Evolutionary conservation across 2,888 invertebrate genomes (phyloP).

Genomic region (Mycalesis mineus): DNA sequence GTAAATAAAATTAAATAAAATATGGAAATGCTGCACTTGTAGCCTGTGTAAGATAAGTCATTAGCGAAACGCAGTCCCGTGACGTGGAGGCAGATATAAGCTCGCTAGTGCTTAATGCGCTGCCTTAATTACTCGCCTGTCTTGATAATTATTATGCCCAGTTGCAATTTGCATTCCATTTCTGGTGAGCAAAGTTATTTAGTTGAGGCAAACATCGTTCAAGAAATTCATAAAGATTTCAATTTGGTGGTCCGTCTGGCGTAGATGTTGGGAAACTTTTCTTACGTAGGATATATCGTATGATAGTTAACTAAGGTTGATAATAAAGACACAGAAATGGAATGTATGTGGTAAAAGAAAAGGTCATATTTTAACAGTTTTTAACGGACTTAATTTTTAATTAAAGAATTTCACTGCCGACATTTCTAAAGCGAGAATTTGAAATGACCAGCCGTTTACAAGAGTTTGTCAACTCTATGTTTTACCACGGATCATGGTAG

Average conservation of each 20-base stretch:
- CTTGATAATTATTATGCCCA: constrained; percentile 14
- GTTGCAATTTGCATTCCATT: constrained; percentile 10
- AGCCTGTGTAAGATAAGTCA: constrained; percentile 2
- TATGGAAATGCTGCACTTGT: constrained; percentile 2
- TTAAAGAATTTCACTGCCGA: too few relatives aligned
- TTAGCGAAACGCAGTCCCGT: constrained; percentile 7
- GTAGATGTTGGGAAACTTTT: too few relatives aligned
- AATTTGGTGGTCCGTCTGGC: background rate
- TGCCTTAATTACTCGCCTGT: constrained; percentile 12
- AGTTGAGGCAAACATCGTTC: background rate
- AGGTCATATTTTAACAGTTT: too few relatives aligned
- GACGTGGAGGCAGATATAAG: constrained; percentile 15
- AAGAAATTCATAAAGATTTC: constrained; percentile 2
- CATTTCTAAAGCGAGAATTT: too few relatives aligned
- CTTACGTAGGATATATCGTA: too few relatives aligned
- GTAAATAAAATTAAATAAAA: background rate
- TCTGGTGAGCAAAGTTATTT: background rate
- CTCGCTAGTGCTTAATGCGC: constrained; percentile 10
- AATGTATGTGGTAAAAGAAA: too few relatives aligned
- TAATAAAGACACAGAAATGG: too few relatives aligned
- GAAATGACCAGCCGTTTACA: too few relatives aligned
- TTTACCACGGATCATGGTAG: too few relatives aligned
- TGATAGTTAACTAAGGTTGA: too few relatives aligned
- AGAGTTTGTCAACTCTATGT: too few relatives aligned
- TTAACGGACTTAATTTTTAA: too few relatives aligned